These are phyloP conservation scores for Lepus americanus DNA, from an alignment of 2,113 vertebrate species.

Conservation along the genomic window DNA sequence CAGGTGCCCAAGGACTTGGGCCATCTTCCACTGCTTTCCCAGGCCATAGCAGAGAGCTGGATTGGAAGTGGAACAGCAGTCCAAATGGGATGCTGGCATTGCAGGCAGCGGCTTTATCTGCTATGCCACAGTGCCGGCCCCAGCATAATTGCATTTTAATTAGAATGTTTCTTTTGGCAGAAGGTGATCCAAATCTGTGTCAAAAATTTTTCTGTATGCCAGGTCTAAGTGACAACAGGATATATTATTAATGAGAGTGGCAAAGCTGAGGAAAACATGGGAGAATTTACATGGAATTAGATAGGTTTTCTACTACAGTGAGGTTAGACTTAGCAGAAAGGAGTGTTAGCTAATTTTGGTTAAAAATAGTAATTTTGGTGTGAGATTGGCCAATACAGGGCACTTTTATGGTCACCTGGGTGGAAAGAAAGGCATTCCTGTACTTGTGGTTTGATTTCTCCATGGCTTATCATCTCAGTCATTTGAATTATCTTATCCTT, in stretches of 20 bases:
- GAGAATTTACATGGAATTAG: neutral
- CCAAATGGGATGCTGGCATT: too few species aligned
- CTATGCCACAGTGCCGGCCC: too few species aligned
- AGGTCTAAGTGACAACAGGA: neutral
- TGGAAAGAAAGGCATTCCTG: neutral
- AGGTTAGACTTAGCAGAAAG: neutral
- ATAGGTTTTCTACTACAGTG: neutral
- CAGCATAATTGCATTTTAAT: conserved; percentile 17
- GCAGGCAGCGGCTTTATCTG: too few species aligned
- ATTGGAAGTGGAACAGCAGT: too few species aligned
- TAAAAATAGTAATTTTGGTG: neutral
- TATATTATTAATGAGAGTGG: neutral
- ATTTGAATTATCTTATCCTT: neutral
- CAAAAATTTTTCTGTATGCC: neutral
- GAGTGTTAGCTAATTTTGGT: neutral
- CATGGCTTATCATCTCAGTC: neutral
- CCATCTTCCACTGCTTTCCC: too few species aligned
- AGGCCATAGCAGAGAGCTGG: too few species aligned
- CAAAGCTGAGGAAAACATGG: neutral
- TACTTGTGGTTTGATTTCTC: neutral
- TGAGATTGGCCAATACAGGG: neutral
- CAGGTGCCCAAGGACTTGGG: too few species aligned
- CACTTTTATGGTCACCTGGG: neutral
- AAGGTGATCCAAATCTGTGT: neutral
- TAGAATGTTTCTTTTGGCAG: neutral